A percentile compares a stretch with the other conserved stretches of the same genome.
Evolutionary conservation across 2,797 vertebrate genomes (phyloP).

Genomic region (Poecilia velifera): DNA sequence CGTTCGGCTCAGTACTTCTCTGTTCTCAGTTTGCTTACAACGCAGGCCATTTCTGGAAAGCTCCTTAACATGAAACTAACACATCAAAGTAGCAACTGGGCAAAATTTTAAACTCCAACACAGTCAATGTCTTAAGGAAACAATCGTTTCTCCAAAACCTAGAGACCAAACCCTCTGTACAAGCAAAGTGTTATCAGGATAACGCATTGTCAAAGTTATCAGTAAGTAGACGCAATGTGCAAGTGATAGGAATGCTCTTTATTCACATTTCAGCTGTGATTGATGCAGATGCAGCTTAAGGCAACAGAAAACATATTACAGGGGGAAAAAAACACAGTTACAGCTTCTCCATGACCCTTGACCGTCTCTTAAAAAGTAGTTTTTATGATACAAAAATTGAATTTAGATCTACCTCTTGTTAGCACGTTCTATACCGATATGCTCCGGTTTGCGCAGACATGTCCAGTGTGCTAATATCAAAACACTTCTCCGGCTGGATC

Average conservation of each 20-base stretch:
- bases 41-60: too few relatives aligned
- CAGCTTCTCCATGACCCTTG: neutral
- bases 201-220: neutral
- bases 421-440: neutral
- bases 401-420: neutral
- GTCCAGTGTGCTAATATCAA: neutral
- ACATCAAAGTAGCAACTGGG: too few relatives aligned
- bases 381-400: neutral
- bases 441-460: neutral
- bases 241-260: slow-evolving; percentile 9
- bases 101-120: too few relatives aligned
- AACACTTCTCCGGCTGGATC: neutral
- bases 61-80: too few relatives aligned
- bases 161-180: too few relatives aligned
- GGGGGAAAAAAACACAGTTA: neutral
- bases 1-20: too few relatives aligned
- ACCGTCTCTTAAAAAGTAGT: neutral
- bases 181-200: too few relatives aligned
- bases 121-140: too few relatives aligned
- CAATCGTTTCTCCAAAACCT: too few relatives aligned
- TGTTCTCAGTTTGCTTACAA: too few relatives aligned
- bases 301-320: too few relatives aligned
- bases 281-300: neutral
- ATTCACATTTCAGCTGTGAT: slow-evolving; percentile 5
- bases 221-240: neutral